These are phyloP conservation scores for Griposia aprilina DNA, from an alignment of 2,888 invertebrate genomes.

Conservation along the genomic window DNA sequence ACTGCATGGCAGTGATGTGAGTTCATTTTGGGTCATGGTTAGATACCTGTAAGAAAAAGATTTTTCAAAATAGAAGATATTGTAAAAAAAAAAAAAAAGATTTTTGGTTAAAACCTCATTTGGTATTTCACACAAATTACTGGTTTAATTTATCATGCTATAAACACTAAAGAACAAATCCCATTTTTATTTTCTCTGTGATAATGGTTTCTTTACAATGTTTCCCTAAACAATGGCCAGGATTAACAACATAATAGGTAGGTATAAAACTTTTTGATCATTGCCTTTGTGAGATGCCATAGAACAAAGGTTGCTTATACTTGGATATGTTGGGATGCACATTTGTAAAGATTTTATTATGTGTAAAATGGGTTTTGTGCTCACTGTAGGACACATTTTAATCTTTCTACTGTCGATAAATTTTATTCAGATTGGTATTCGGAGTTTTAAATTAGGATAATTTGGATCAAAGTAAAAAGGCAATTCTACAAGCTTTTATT, in stretches of 20 bases:
- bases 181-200: not conserved
- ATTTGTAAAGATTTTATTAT: not conserved
- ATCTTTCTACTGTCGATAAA: not conserved
- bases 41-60: conserved; percentile 85
- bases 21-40: conserved; percentile 89
- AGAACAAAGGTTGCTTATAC: not conserved
- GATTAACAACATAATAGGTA: not conserved
- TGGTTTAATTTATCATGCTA: not conserved
- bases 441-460: not conserved
- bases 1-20: conserved; percentile 91
- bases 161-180: not conserved
- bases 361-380: not conserved
- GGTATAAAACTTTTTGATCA: not conserved
- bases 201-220: not conserved
- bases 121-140: not conserved
- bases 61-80: not conserved
- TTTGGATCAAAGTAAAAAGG: too few species aligned
- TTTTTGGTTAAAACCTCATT: not conserved
- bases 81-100: conserved; percentile 2
- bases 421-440: not conserved
- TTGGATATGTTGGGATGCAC: not conserved
- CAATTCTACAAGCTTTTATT: not conserved
- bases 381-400: not conserved
- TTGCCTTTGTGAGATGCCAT: not conserved
- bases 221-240: not conserved